Evolutionary conservation across 30 jellyfish, hydroid and myxozoan species (phyloP).

Genomic region (Cassiopea xamachana): DNA sequence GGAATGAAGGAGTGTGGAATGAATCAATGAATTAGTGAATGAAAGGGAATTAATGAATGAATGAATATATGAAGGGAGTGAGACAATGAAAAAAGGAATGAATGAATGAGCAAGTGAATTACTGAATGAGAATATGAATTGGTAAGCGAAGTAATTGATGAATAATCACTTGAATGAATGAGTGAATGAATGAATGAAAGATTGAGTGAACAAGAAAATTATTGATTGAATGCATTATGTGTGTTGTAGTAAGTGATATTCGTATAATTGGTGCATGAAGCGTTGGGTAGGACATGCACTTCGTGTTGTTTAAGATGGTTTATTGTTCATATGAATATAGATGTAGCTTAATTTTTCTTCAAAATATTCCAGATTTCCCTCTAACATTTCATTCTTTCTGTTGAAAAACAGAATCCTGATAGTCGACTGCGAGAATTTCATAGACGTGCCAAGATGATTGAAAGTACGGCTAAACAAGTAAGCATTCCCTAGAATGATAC

Average conservation of each 20-base stretch:
- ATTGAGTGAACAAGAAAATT: too few relatives aligned
- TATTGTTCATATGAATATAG: too few relatives aligned
- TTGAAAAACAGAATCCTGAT: not conserved
- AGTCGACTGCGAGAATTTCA: constrained; percentile 31
- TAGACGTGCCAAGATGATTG: constrained; percentile 7
- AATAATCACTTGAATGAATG: too few relatives aligned
- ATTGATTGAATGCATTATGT: too few relatives aligned
- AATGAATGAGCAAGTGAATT: not conserved
- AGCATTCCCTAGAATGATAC: not conserved
- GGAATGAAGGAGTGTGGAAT: too few relatives aligned
- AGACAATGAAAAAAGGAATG: not conserved
- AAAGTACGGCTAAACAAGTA: constrained; percentile 35
- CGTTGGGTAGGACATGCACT: too few relatives aligned
- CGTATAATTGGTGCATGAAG: too few relatives aligned
- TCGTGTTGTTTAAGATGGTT: too few relatives aligned
- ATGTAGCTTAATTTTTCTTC: too few relatives aligned
- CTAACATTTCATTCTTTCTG: not conserved
- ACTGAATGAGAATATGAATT: not conserved
- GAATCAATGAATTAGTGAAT: not conserved
- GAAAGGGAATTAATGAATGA: not conserved
- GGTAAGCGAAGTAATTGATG: too few relatives aligned
- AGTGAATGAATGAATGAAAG: too few relatives aligned
- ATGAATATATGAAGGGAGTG: not conserved
- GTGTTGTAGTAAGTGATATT: too few relatives aligned
- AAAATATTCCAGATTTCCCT: not conserved